These are phyloP conservation scores for Theretra japonica DNA, from an alignment of 2,888 invertebrate species.

Conservation along the genomic window DNA sequence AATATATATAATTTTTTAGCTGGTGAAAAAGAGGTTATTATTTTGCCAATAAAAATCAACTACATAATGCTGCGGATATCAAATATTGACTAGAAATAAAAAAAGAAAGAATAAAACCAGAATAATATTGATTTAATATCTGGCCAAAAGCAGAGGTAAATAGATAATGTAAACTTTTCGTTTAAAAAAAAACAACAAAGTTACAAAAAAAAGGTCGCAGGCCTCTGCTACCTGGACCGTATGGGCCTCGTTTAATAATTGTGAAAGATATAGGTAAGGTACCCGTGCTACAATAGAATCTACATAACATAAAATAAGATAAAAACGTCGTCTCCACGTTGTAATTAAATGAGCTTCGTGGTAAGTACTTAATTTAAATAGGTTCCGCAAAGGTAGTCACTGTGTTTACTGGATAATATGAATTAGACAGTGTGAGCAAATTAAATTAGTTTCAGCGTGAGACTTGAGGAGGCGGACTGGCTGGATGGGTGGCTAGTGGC, in stretches of 20 bases:
- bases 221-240: background rate
- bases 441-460: slow-evolving; percentile 13
- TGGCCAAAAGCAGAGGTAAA: background rate
- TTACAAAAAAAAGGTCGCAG: background rate
- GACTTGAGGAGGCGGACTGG: background rate
- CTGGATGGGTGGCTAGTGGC: background rate
- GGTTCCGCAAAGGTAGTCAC: background rate
- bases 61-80: too few relatives aligned
- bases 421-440: background rate
- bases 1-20: too few relatives aligned
- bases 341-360: background rate
- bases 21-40: too few relatives aligned
- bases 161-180: background rate
- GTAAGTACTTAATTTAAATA: background rate
- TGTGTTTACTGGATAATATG: background rate
- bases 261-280: background rate
- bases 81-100: background rate
- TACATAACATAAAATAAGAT: background rate
- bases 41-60: too few relatives aligned
- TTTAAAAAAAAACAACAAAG: background rate
- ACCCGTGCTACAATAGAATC: background rate
- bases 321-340: background rate
- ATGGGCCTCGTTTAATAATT: slow-evolving; percentile 2
- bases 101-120: background rate
- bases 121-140: background rate